phyloP scores from a whole-genome alignment of 2,113 vertebrate species.

The Vulpes ferrilata region DNA sequence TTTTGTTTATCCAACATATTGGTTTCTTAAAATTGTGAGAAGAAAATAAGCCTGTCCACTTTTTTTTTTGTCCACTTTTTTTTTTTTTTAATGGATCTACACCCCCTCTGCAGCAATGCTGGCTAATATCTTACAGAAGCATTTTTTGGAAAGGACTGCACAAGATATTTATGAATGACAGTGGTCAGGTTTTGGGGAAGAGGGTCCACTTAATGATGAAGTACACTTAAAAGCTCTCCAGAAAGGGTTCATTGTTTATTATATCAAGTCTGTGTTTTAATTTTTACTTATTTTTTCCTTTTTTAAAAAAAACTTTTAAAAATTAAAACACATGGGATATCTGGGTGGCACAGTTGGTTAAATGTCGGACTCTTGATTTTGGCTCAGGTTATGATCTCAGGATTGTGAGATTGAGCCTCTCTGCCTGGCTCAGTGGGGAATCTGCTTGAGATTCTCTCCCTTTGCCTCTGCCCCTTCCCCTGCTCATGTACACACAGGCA shows the following conservation, averaged over 20 bases:
- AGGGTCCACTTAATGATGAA: constrained; percentile 1
- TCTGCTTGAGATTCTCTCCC: too few relatives aligned
- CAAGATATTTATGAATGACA: neutral
- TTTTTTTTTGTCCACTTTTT: neutral
- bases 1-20: neutral
- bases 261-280: neutral
- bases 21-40: constrained; percentile 20
- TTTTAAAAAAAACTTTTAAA: neutral
- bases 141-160: neutral
- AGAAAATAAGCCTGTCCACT: neutral
- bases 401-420: too few relatives aligned
- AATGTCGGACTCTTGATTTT: too few relatives aligned
- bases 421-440: too few relatives aligned
- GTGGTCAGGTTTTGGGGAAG: neutral
- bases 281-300: neutral
- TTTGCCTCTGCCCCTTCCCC: neutral
- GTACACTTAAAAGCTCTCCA: neutral
- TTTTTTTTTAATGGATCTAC: neutral
- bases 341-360: too few relatives aligned
- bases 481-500: neutral
- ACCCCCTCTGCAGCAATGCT: neutral
- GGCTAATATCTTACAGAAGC: neutral
- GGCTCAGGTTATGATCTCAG: too few relatives aligned
- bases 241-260: neutral
- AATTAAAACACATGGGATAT: too few relatives aligned